Base-by-base conservation (phyloP, 2,113 vertebrate genomes). In the Melierax canorus region DNA sequence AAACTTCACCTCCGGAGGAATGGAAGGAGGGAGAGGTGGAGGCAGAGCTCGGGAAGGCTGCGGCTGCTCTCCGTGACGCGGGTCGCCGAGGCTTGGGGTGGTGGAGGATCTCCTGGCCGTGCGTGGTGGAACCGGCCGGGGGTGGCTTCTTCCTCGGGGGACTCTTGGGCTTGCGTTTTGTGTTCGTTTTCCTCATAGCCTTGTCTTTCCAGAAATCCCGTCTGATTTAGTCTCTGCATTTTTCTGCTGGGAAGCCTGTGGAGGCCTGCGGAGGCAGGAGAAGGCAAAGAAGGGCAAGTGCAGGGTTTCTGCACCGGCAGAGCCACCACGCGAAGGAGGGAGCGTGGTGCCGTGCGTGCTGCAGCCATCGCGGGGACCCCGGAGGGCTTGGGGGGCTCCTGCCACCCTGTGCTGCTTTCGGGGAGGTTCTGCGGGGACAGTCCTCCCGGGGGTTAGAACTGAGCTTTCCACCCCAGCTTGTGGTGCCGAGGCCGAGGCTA, bases 11-110 rank as follows among this genome's bases (percentile, higher is more conserved):
- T 72, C 23, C 1, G 1, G n/a, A 50, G 30, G 12, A 6, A 32
- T 7, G 17, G 27, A 23, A 23, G 50, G 56, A 30, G 5, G 11
- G 38, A 59, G n/a, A 22, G 10, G 43, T 0, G 1, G 5, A 1
- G 62, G 30, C 50, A 76, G 50, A 71, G 39, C 26, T 71, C n/a
- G 8, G 43, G 45, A 39, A 23, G 15, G 17, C 22, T 66, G 67
- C 1, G 0, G 19, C 39, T 9, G 7, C n/a, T 53, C 45, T 60
- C 63, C 0, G 0, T 6, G 4, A 2, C 16, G 30, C 0, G 0
- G 22, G 22, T 58, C 2, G 1, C 29, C 30, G 68, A 85, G 50
- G 30, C 51, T 51, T 59, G 50, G 22, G 11, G 6, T 16, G 30
- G 12, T 16, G 67, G 34, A 43, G 18, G 38, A 53, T 29, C 38